Percentiles rank a stretch among this genome's conserved stretches.
Evolutionary conservation across 1,140 invertebrate genomes (phyloP).

Genomic region (Papilio polyxenes): DNA sequence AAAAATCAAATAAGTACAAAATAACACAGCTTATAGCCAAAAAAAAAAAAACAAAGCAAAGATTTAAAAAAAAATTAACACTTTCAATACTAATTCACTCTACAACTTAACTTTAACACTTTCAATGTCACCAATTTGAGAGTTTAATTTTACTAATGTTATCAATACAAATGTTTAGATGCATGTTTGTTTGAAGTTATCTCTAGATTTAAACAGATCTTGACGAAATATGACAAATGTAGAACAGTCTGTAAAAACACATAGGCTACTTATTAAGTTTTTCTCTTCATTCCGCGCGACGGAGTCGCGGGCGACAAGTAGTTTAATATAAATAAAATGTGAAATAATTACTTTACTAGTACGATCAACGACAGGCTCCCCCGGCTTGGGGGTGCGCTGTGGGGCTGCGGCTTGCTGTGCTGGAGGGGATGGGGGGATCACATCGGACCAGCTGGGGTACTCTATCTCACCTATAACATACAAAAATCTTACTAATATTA

Average conservation of each 20-base stretch:
- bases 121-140: background rate
- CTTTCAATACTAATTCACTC: too few species aligned
- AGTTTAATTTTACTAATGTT: background rate
- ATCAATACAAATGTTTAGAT: too few species aligned
- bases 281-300: background rate
- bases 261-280: too few species aligned
- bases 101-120: background rate
- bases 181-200: too few species aligned
- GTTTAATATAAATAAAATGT: background rate
- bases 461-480: constrained; percentile 78
- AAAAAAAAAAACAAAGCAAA: background rate
- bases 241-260: too few species aligned
- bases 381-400: constrained; percentile 47
- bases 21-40: too few species aligned
- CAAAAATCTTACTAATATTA: too few species aligned
- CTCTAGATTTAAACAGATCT: too few species aligned
- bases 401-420: constrained; percentile 21
- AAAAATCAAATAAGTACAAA: background rate
- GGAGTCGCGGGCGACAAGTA: too few species aligned
- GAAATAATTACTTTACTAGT: constrained; percentile 74
- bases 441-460: constrained; percentile 77
- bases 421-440: constrained; percentile 45
- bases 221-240: too few species aligned
- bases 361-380: constrained; percentile 79
- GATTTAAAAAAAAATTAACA: background rate